Conservation (phyloP, 2,888 invertebrate genomes). For the Bugula neritina region DNA sequence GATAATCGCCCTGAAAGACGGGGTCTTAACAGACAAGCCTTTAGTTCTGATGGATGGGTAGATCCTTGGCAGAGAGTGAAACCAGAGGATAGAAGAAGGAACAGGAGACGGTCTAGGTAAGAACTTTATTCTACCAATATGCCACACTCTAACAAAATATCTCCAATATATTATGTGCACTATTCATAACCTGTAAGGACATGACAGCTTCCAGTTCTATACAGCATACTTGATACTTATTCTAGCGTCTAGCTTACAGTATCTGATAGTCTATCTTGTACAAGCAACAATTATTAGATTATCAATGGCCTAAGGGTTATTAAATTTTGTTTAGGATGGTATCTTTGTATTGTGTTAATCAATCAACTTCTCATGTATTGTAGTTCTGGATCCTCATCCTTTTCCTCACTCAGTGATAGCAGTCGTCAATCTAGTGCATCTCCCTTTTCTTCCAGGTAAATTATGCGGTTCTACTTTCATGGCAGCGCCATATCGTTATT, state of each 20-base stretch:
- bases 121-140: no score
- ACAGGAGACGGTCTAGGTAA: slow-evolving; percentile 23
- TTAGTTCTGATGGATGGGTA: slow-evolving; percentile 4
- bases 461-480: not conserved
- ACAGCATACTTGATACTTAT: no score
- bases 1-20: not conserved
- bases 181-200: no score
- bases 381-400: slow-evolving; percentile 14
- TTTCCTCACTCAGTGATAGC: slow-evolving; percentile 20
- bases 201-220: no score
- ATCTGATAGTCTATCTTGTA: not conserved
- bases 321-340: not conserved
- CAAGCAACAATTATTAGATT: not conserved
- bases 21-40: not conserved
- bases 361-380: not conserved
- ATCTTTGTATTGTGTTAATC: no score
- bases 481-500: no score
- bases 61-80: slow-evolving; percentile 20
- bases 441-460: slow-evolving; percentile 13
- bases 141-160: no score
- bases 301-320: not conserved
- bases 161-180: not conserved
- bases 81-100: slow-evolving; percentile 6
- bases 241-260: no score
- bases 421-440: slow-evolving; percentile 15